phyloP scores from a whole-genome alignment of 2,797 vertebrate species.

The Synaphobranchus kaupii region DNA sequence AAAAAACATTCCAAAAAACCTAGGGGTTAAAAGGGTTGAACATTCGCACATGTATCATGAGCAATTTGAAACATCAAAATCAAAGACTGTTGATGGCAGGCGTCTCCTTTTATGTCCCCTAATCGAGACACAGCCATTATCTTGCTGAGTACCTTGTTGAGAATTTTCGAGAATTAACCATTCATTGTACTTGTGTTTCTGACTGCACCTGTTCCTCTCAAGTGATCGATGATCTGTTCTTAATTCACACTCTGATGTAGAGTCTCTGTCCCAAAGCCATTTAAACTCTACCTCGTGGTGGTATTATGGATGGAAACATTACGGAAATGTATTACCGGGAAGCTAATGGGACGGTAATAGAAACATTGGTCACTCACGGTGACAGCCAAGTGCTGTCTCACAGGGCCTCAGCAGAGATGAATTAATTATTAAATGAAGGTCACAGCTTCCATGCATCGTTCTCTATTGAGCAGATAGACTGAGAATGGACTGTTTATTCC shows the following conservation, averaged over 20 bases:
- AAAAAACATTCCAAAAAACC: no score
- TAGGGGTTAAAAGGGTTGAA: background rate
- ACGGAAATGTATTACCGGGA: slow-evolving; percentile 39
- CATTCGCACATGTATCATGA: background rate
- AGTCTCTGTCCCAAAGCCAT: background rate
- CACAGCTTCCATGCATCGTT: slow-evolving; percentile 17
- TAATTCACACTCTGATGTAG: slow-evolving; percentile 8
- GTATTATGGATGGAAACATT: slow-evolving; percentile 22
- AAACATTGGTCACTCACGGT: slow-evolving; percentile 36
- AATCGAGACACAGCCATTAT: background rate
- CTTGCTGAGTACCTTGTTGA: background rate
- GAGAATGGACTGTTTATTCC: background rate
- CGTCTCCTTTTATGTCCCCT: background rate
- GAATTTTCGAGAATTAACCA: background rate
- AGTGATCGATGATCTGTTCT: slow-evolving; percentile 1
- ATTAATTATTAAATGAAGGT: slow-evolving; percentile 49
- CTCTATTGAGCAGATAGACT: slow-evolving; percentile 24
- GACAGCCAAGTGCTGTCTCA: slow-evolving; percentile 25
- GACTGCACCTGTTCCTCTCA: background rate
- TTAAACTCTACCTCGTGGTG: slow-evolving; percentile 3
- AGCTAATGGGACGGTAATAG: slow-evolving; percentile 31
- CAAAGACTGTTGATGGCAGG: background rate
- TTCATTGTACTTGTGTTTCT: background rate
- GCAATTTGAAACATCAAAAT: background rate
- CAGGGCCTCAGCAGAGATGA: slow-evolving; percentile 27